Conservation (phyloP, 35 echinoderm and acorn worm genomes). For the Hemicentrotus pulcherrimus region DNA sequence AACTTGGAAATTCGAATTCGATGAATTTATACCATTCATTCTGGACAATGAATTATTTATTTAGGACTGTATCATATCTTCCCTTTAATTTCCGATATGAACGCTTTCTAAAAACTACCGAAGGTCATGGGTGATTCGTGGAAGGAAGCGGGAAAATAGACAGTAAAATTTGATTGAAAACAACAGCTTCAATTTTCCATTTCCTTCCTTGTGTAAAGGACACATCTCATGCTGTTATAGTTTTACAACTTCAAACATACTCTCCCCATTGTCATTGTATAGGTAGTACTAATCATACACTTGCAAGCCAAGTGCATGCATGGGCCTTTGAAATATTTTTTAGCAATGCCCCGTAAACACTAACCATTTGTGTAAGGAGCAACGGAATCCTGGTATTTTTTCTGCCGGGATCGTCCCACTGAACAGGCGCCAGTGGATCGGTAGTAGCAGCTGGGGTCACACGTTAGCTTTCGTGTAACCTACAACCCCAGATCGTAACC, state of each 20-base stretch:
- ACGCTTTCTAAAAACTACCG: neutral
- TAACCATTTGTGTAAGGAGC: neutral
- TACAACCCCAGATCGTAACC: neutral
- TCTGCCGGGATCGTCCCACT: slow-evolving; percentile 5
- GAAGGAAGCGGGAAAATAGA: neutral
- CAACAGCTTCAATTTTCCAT: neutral
- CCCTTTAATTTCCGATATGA: neutral
- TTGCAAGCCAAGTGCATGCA: neutral
- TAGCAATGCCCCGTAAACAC: neutral
- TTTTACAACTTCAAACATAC: neutral
- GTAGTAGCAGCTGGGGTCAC: neutral
- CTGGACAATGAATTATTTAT: too few relatives aligned
- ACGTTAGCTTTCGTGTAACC: neutral
- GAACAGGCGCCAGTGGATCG: neutral
- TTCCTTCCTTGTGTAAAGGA: neutral
- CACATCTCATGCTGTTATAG: neutral
- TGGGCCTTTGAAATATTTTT: neutral
- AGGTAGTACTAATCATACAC: neutral
- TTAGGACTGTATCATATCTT: neutral
- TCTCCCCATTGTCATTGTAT: neutral
- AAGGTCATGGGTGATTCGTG: neutral
- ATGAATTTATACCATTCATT: too few relatives aligned
- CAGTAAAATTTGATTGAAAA: neutral
- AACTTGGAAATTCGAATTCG: too few relatives aligned
- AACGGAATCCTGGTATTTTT: neutral